Percentiles rank a stretch among this genome's conserved stretches.
Evolutionary conservation across 2,113 vertebrate genomes (phyloP).

Genomic region (Coracopsis vasa): DNA sequence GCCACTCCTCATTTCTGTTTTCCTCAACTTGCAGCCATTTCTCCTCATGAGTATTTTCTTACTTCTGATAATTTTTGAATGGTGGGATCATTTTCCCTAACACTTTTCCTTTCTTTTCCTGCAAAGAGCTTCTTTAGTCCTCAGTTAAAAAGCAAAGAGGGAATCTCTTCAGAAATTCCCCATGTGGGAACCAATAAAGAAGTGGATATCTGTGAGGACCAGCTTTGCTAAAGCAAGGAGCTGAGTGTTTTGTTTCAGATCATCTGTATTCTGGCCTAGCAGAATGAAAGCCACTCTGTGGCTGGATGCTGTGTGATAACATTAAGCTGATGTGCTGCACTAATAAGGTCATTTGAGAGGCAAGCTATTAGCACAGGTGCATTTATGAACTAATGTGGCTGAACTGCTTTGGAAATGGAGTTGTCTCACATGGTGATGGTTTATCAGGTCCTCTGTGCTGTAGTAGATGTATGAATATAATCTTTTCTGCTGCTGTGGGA

Average conservation of each 20-base stretch:
- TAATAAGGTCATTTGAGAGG: background rate
- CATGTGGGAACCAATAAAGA: accelerated
- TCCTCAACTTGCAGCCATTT: accelerated
- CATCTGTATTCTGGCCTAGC: background rate
- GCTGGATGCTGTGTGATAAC: background rate
- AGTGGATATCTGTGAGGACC: background rate
- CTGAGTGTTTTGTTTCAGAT: background rate
- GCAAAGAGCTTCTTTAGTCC: background rate
- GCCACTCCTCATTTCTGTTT: background rate
- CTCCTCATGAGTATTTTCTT: background rate
- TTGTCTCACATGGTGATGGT: background rate
- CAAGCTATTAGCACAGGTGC: background rate
- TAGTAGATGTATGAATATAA: background rate
- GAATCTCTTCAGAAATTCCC: background rate
- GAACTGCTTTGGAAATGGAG: background rate
- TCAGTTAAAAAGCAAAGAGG: background rate
- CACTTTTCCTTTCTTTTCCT: background rate
- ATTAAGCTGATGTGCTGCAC: background rate
- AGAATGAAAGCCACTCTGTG: background rate
- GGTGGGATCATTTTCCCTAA: background rate
- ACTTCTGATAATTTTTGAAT: background rate
- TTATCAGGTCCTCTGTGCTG: background rate
- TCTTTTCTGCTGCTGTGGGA: background rate
- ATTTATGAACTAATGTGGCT: background rate
- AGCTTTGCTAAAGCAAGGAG: background rate